Evolutionary conservation across 2,888 invertebrate species (phyloP), one percentile per base, ranked within the genome.

Genomic region (Leptinotarsa peninsularis): DNA sequence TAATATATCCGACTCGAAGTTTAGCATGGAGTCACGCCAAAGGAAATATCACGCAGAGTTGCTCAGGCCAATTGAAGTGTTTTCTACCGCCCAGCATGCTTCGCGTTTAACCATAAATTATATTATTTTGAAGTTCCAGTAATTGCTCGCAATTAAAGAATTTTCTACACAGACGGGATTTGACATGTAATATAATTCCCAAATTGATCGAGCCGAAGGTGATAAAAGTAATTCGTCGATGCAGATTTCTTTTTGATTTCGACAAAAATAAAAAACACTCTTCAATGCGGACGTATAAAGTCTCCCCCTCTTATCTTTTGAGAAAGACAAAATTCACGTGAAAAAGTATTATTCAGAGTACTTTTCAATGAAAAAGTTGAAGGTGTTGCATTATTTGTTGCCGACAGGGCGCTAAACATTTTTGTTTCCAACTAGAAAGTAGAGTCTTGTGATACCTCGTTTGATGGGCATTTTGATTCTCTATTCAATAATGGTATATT

Each of bases 1-100:
- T 67, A 73, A 21, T 68, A 49, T 23, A 54, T 73, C 67, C 72
- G 50, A 56, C 23, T 15, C 67, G 58, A 67, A 63, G 72, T 74
- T 72, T 72, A 75, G 67, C 72, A 77, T 67, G 77, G 72, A 76
- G 80, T 80, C 80, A 80, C 80, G 80, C 77, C 76, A 80, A 77
- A 78, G 76, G 77, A 78, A 72, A n/a, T 77, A 80, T 80, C 78
- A 78, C 80, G 78, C 80, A 78, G 78, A 74, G 77, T 75, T 63
- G 27, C 75, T 75, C 66, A 54, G 71, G 63, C 80, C 80, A 80
- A 80, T 70, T 78, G 78, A 77, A 78, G 76, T 73, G 72, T 72
- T 71, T 17, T 74, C 74, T 70, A 77, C 74, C 76, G 76, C 78
- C 74, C 78, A 78, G 78, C 78, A 76, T 78, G 80, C 75, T 74